Conservation (phyloP, 1,140 invertebrate species). For the Cherax destructor region DNA sequence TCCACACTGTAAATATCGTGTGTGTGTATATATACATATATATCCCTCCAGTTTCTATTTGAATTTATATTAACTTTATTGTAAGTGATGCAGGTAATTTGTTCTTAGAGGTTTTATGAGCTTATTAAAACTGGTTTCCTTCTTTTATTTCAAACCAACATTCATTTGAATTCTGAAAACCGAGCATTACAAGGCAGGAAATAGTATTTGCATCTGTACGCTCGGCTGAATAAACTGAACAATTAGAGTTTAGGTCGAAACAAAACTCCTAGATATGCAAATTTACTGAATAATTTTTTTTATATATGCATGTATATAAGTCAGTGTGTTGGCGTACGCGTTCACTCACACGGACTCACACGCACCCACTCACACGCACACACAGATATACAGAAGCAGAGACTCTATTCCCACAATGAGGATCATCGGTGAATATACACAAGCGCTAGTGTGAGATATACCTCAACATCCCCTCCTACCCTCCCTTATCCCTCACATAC, state of each 20-base stretch:
- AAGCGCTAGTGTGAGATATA: too few relatives aligned
- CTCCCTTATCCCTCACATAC: too few relatives aligned
- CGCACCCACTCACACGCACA: neutral
- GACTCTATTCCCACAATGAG: too few relatives aligned
- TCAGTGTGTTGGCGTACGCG: neutral
- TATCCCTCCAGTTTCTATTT: neutral
- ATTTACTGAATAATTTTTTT: neutral
- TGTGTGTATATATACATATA: neutral
- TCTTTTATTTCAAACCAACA: constrained; percentile 5
- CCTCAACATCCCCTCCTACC: too few relatives aligned
- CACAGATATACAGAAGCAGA: too few relatives aligned
- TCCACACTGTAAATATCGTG: neutral
- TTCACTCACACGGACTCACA: neutral
- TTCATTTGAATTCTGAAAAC: constrained; percentile 10
- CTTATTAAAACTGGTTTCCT: constrained; percentile 19
- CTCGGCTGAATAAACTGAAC: constrained; percentile 15
- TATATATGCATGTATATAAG: constrained; percentile 5
- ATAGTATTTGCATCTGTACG: constrained; percentile 10
- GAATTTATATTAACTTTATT: neutral
- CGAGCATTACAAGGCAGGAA: constrained; percentile 1
- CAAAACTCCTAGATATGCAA: constrained; percentile 16
- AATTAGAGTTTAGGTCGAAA: constrained; percentile 14
- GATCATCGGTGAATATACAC: too few relatives aligned
- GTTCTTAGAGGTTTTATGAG: constrained; percentile 1
- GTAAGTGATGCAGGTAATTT: constrained; percentile 15